A percentile compares a stretch with the other conserved stretches of the same genome.
phyloP scores from a whole-genome alignment of 2,113 vertebrate species.

The Petaurus breviceps region DNA sequence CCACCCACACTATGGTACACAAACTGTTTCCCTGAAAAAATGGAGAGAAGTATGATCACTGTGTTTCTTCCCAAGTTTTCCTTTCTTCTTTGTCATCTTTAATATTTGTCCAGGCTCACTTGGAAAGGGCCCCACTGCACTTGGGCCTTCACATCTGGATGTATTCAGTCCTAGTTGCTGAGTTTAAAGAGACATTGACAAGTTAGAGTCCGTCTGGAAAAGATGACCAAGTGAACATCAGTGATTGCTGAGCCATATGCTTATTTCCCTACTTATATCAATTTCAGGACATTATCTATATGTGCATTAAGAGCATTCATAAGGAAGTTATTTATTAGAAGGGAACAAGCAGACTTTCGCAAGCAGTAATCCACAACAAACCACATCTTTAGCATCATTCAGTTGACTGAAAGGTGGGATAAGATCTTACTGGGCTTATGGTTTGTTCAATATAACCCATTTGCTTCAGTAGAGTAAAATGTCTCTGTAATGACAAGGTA shows the following conservation, averaged over 20 bases:
- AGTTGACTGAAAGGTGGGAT: background rate
- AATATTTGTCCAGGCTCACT: background rate
- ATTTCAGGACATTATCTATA: background rate
- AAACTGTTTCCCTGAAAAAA: background rate
- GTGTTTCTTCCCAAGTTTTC: background rate
- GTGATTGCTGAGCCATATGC: background rate
- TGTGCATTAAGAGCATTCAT: background rate
- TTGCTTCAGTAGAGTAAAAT: background rate
- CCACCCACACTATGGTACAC: background rate
- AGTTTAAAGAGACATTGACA: background rate
- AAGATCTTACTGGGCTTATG: background rate
- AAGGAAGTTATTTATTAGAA: background rate
- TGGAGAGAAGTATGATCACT: background rate
- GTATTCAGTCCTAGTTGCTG: conserved; percentile 1
- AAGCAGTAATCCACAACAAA: background rate
- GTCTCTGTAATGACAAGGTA: background rate
- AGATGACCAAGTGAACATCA: background rate
- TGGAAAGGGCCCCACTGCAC: background rate
- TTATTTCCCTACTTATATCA: background rate
- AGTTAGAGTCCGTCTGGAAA: background rate
- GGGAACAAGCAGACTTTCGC: background rate
- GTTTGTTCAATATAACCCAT: background rate
- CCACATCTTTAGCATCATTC: background rate
- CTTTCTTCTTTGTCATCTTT: background rate
- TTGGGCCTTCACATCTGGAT: background rate